Percentiles rank a stretch among this genome's conserved stretches.
Evolutionary conservation across 2,797 vertebrate species (phyloP).

Genomic region (Channa striata): DNA sequence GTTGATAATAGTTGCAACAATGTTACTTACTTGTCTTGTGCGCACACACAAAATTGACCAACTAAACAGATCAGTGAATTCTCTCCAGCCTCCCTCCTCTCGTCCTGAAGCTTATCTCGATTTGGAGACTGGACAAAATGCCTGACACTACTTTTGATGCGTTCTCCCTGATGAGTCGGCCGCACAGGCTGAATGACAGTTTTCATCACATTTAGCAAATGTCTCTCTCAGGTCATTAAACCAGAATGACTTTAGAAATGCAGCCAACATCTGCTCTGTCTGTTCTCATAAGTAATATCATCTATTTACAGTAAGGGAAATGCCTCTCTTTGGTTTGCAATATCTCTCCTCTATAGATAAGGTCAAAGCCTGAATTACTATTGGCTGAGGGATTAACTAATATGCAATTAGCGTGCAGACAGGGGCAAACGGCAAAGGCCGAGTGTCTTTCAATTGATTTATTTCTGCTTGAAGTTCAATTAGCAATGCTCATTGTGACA

Average conservation of each 20-base stretch:
- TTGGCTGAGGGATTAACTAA: conserved; percentile 10
- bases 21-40: neutral
- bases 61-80: conserved; percentile 7
- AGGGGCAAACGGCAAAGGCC: conserved; percentile 1
- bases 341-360: conserved; percentile 15
- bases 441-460: conserved; percentile 47
- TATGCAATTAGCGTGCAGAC: conserved; percentile 26
- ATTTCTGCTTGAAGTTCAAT: conserved; percentile 54
- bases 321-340: neutral
- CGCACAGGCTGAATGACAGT: conserved; percentile 31
- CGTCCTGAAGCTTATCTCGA: conserved; percentile 18
- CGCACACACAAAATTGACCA: neutral
- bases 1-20: neutral
- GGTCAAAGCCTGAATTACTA: conserved; percentile 2
- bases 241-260: conserved; percentile 56
- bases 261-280: conserved; percentile 44
- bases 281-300: conserved; percentile 24
- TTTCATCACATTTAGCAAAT: conserved; percentile 51
- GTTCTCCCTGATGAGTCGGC: conserved; percentile 4
- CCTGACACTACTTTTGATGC: conserved; percentile 18
- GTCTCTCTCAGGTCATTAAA: conserved; percentile 37
- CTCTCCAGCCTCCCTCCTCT: conserved; percentile 18
- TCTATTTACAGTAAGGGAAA: conserved; percentile 10
- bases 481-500: conserved; percentile 35
- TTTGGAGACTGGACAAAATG: conserved; percentile 13